These are phyloP conservation scores for Oscheius sp. DNA, from an alignment of 2,888 invertebrate genomes.

Conservation along the genomic window DNA sequence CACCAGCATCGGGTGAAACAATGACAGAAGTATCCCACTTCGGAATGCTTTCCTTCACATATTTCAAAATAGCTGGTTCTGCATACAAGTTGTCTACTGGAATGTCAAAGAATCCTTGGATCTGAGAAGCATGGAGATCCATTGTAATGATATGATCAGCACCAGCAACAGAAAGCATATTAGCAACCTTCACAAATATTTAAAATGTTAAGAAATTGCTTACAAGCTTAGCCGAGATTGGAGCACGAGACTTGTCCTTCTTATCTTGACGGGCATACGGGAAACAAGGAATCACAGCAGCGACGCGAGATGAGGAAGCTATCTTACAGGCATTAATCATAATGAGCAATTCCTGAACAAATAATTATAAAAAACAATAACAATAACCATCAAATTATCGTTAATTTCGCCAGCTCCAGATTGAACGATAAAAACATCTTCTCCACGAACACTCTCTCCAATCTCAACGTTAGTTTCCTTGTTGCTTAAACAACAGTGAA, in stretches of 20 bases:
- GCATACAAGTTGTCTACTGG: conserved; percentile 95
- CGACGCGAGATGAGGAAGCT: conserved; percentile 89
- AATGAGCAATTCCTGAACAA: conserved; percentile 80
- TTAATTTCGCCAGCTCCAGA: conserved; percentile 81
- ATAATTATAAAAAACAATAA: background rate
- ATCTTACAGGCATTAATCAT: conserved; percentile 86
- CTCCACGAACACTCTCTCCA: conserved; percentile 91
- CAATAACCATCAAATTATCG: conserved; percentile 83
- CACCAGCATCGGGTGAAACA: conserved; percentile 94
- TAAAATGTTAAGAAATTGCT: background rate
- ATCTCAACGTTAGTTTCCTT: conserved; percentile 83
- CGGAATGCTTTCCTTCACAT: conserved; percentile 90
- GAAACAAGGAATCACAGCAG: conserved; percentile 94
- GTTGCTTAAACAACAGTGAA: too few relatives aligned
- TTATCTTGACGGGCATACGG: conserved; percentile 95
- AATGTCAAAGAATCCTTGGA: conserved; percentile 76
- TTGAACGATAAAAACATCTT: conserved; percentile 95
- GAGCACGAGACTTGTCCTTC: conserved; percentile 81
- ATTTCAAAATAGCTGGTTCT: conserved; percentile 91
- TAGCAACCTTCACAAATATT: conserved; percentile 75
- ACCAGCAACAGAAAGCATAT: conserved; percentile 91
- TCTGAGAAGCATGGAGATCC: conserved; percentile 95
- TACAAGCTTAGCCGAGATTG: conserved; percentile 31
- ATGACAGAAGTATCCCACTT: conserved; percentile 93
- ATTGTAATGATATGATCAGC: conserved; percentile 96